Evolutionary conservation across 1,140 invertebrate species (phyloP).

Genomic region (Patella vulgata): DNA sequence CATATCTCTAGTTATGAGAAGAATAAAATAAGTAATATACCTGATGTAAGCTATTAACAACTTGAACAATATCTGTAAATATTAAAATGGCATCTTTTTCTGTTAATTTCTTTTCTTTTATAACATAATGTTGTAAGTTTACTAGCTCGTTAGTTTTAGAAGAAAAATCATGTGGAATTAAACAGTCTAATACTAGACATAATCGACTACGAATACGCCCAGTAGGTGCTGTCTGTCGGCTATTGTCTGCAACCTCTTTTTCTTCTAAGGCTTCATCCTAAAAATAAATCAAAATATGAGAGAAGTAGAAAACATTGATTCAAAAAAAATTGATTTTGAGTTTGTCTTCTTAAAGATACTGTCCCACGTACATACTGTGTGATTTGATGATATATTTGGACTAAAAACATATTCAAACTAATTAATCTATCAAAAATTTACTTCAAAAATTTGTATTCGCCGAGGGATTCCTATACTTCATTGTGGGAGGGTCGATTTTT

Average conservation of each 20-base stretch:
- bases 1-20: too few species aligned
- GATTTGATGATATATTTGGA: too few species aligned
- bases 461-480: not conserved
- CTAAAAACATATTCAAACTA: too few species aligned
- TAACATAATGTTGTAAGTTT: conserved; percentile 85
- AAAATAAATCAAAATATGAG: conserved; percentile 1
- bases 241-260: conserved; percentile 64
- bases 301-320: too few species aligned
- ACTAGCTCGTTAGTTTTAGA: conserved; percentile 76
- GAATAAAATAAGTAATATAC: conserved; percentile 59
- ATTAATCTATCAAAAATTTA: too few species aligned
- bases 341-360: too few species aligned
- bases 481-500: not conserved
- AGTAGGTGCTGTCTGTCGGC: conserved; percentile 71
- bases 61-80: conserved; percentile 80
- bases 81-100: conserved; percentile 82
- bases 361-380: too few species aligned
- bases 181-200: conserved; percentile 81
- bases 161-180: conserved; percentile 80
- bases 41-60: conserved; percentile 81
- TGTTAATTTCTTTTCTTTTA: conserved; percentile 81
- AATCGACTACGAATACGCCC: conserved; percentile 74
- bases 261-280: conserved; percentile 80
- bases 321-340: conserved; percentile 17
- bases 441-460: too few species aligned